These are phyloP conservation scores for Euschistus heros DNA, from an alignment of 1,140 invertebrate species.

Conservation along the genomic window DNA sequence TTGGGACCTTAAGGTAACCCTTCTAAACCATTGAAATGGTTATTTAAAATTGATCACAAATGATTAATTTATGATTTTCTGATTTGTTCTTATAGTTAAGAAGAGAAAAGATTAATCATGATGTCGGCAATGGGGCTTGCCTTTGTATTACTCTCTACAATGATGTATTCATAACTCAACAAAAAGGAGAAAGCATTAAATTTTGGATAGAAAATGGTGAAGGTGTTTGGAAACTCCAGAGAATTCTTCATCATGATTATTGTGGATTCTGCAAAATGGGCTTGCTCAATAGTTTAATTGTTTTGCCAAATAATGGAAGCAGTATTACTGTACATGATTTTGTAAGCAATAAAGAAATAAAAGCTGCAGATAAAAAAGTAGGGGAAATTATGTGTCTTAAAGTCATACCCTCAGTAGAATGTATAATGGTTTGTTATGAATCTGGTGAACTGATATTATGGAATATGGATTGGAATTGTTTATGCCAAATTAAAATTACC, in stretches of 20 bases:
- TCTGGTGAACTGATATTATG: slow-evolving; percentile 52
- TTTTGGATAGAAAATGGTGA: slow-evolving; percentile 47
- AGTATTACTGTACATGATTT: slow-evolving; percentile 46
- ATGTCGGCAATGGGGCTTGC: slow-evolving; percentile 13
- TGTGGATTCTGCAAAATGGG: slow-evolving; percentile 51
- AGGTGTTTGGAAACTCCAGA: slow-evolving; percentile 44
- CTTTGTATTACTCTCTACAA: slow-evolving; percentile 8
- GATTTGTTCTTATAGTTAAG: background rate
- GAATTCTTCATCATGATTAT: slow-evolving; percentile 45
- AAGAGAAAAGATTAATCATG: background rate
- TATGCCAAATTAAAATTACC: slow-evolving; percentile 38
- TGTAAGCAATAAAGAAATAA: slow-evolving; percentile 40
- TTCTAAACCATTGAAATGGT: background rate
- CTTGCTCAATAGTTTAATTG: slow-evolving; percentile 48
- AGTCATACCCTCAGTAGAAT: slow-evolving; percentile 40
- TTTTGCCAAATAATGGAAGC: slow-evolving; percentile 52
- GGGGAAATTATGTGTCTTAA: slow-evolving; percentile 54
- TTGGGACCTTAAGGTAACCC: background rate
- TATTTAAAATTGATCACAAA: background rate
- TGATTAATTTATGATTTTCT: background rate
- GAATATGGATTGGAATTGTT: slow-evolving; percentile 47
- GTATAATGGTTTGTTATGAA: slow-evolving; percentile 52
- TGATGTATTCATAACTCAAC: slow-evolving; percentile 50
- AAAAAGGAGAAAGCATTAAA: slow-evolving; percentile 54
- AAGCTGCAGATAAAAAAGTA: slow-evolving; percentile 35